These are phyloP conservation scores for Pantherophis guttatus DNA, from an alignment of 2,113 vertebrate species.

Conservation along the genomic window DNA sequence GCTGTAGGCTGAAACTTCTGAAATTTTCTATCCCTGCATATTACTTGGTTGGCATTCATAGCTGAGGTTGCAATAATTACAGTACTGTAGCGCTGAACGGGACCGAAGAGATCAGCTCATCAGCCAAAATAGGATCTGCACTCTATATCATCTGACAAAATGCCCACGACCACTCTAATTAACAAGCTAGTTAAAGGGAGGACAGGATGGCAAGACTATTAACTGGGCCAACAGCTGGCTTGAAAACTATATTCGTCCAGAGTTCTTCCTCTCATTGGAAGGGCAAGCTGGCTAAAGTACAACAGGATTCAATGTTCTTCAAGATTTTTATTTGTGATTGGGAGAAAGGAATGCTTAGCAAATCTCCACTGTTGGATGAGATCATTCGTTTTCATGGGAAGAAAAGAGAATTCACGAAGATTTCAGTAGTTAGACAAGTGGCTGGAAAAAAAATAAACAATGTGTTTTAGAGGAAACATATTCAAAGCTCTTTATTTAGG, in stretches of 20 bases:
- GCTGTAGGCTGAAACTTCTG: neutral
- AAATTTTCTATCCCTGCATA: neutral
- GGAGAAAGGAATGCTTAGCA: neutral
- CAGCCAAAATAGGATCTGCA: neutral
- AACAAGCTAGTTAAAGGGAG: neutral
- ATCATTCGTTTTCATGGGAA: neutral
- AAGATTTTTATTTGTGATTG: neutral
- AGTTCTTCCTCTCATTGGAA: neutral
- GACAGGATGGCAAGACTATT: neutral
- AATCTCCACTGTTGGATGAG: neutral
- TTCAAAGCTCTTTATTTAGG: neutral
- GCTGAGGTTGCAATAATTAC: neutral
- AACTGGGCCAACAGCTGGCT: neutral
- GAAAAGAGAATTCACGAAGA: neutral
- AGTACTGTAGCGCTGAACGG: neutral
- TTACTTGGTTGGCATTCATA: neutral
- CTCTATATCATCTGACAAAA: neutral
- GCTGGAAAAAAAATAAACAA: neutral
- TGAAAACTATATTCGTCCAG: neutral
- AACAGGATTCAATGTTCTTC: neutral
- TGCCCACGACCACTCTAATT: neutral
- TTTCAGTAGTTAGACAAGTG: neutral
- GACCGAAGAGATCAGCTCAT: neutral
- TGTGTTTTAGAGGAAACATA: neutral
- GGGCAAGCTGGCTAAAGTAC: neutral